These are phyloP conservation scores for Cantharis rufa DNA, from an alignment of 2,888 invertebrate species.

Conservation along the genomic window DNA sequence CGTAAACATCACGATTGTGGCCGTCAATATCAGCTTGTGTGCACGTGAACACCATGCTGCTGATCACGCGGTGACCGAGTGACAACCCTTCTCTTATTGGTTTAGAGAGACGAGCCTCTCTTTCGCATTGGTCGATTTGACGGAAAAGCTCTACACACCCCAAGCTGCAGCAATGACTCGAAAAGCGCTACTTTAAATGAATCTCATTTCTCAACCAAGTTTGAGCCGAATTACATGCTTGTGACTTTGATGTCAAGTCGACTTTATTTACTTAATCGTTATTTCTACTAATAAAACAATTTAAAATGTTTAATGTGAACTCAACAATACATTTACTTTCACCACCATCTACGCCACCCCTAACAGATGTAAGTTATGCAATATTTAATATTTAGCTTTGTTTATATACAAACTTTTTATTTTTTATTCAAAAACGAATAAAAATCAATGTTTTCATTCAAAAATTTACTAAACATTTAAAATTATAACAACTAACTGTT, in stretches of 20 bases:
- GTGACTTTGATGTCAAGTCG: not conserved
- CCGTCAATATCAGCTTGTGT: slow-evolving; percentile 70
- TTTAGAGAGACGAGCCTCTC: slow-evolving; percentile 71
- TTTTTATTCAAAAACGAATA: not conserved
- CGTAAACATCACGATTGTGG: slow-evolving; percentile 68
- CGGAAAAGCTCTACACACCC: slow-evolving; percentile 54
- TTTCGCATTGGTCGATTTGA: slow-evolving; percentile 61
- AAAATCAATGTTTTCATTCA: not conserved
- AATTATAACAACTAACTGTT: not conserved
- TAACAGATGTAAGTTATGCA: slow-evolving; percentile 58
- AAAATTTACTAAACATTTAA: not conserved
- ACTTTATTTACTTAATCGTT: not conserved
- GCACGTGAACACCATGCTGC: slow-evolving; percentile 84
- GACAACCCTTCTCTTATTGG: slow-evolving; percentile 68
- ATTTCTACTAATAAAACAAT: not conserved
- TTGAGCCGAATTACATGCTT: slow-evolving; percentile 19
- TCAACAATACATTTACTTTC: slow-evolving; percentile 58
- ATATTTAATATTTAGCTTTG: not conserved
- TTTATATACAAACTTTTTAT: not conserved
- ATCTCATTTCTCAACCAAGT: slow-evolving; percentile 39
- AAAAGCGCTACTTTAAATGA: slow-evolving; percentile 43
- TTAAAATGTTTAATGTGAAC: slow-evolving; percentile 36
- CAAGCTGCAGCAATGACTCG: slow-evolving; percentile 52
- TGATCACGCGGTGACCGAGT: slow-evolving; percentile 78
- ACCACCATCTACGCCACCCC: slow-evolving; percentile 74